Base-by-base conservation (phyloP, 2,797 vertebrate species). In the Gouania willdenowi region DNA sequence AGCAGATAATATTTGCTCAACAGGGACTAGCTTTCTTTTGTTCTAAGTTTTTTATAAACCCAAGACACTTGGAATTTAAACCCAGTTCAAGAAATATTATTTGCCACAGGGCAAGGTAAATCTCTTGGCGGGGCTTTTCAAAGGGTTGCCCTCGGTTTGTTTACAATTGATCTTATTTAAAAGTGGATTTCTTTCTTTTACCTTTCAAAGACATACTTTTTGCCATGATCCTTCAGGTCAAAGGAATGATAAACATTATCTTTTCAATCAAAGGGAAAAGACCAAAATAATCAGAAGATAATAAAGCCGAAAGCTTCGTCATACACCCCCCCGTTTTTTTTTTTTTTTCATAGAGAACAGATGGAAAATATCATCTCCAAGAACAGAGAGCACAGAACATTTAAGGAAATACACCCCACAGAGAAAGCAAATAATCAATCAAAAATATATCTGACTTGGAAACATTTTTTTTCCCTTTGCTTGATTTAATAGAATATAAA, bases 81-180 rank as follows among this genome's bases (percentile, higher is more conserved):
- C 87, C 87, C 80, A 79, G 87, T 89, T 91, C 87, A 88, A 88
- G 83, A 87, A 87, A 89, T 88, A 88, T 88, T 83, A 87, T 88
- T 89, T 88, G 87, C 89, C 88, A 89, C 85, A 87, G 88, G 88
- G 87, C 87, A 82, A 88, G 86, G 88, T 88, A 89, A 90, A 87
- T 90, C 88, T 90, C 88, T 86, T 86, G 89, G 87, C 83, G 79
- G 73, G 77, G 81, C 73, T 80, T 86, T 89, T 90, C 88, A 91
- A 89, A 90, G 89, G 81, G 72, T 85, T 87, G 88, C 86, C 86
- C 85, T 84, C 79, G 83, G 85, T 91, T 91, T 89, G 88, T 91
- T 90, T 89, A 89, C 86, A 87, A 90, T 89, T 91, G 87, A 89
- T 90, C 87, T 88, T 88, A 90, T 89, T 89, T 88, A 88, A 89